These are phyloP conservation scores for Himalopsyche tibetana DNA, from an alignment of 2,888 invertebrate species.

Conservation along the genomic window DNA sequence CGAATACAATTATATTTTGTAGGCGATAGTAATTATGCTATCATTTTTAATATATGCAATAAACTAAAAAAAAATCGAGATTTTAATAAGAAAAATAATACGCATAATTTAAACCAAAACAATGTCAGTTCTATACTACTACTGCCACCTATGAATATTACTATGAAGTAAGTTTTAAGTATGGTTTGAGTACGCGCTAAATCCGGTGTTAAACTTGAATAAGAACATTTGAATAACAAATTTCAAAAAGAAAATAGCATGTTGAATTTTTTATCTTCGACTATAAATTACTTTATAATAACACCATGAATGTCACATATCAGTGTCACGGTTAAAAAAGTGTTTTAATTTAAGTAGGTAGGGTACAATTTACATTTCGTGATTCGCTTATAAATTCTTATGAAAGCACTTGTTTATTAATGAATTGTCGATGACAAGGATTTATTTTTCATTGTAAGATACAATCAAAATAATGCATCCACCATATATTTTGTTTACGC, in stretches of 20 bases:
- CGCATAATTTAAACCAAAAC: not conserved
- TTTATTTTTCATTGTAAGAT: too few species aligned
- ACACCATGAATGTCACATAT: not conserved
- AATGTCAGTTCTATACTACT: not conserved
- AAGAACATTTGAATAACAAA: not conserved
- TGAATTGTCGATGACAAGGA: too few species aligned
- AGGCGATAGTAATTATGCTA: too few species aligned
- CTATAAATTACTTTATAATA: not conserved
- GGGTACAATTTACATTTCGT: too few species aligned
- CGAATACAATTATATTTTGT: too few species aligned
- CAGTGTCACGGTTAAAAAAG: not conserved
- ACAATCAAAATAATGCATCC: too few species aligned
- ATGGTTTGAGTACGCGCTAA: not conserved
- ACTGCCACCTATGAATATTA: not conserved
- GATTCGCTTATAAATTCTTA: too few species aligned
- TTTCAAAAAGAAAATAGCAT: not conserved
- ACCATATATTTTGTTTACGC: too few species aligned
- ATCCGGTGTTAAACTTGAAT: slow-evolving; percentile 4
- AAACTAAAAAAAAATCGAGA: too few species aligned
- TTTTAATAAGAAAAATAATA: too few species aligned
- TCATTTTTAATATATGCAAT: too few species aligned
- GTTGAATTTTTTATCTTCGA: not conserved
- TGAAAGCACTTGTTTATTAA: too few species aligned
- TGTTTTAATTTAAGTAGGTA: not conserved
- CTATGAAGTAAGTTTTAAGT: not conserved